Base-by-base conservation (phyloP, 2,797 vertebrate species). In the Tympanoctomys barrerae region DNA sequence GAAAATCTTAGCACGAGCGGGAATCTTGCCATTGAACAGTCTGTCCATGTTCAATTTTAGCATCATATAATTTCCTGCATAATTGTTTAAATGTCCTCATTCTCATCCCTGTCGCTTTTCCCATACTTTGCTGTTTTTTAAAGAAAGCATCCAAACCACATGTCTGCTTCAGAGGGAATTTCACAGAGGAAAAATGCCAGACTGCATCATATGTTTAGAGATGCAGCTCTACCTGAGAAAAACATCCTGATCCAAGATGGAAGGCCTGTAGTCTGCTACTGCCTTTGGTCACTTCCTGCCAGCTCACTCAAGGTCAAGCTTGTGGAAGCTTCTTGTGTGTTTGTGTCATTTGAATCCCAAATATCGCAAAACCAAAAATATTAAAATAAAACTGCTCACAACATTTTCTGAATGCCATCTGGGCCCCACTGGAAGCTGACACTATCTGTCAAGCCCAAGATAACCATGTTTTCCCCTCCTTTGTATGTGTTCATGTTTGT, bases 11-110 rank as follows among this genome's bases (percentile, higher is more conserved):
- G 92, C 97, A 96, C 90, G 97, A 97, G 98, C 97, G 97, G 98
- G 98, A 98, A 98, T 96, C 97, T 97, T 97, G 98, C 98, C 97
- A 97, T 54, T 95, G 97, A 98, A 98, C 98, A 96, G 98, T 96
- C 97, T 98, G 98, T 98, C 98, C 97, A 2, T 91, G 98, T 98
- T 97, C 98, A 98, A 98, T 98, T 99, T 98, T 98, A 98, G 98
- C 98, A 98, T 98, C 98, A 97, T 98, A 98, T 98, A 98, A 99
- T 98, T 98, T 98, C 98, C 98, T 75, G 87, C 96, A 97, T 98
- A 98, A 98, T 98, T 98, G 98, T 98, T 98, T 98, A 98, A 98
- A 98, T 33, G 97, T 98, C 98, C 98, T 98, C 98, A 97, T 98
- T 97, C 96, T 98, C 97, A 97, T 97, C 94, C 94, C 96, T 96